A percentile compares a stretch with the other conserved stretches of the same genome.
These are phyloP conservation scores for Drosophila villosipedis DNA, from an alignment of 2,888 invertebrate genomes.

Conservation along the genomic window DNA sequence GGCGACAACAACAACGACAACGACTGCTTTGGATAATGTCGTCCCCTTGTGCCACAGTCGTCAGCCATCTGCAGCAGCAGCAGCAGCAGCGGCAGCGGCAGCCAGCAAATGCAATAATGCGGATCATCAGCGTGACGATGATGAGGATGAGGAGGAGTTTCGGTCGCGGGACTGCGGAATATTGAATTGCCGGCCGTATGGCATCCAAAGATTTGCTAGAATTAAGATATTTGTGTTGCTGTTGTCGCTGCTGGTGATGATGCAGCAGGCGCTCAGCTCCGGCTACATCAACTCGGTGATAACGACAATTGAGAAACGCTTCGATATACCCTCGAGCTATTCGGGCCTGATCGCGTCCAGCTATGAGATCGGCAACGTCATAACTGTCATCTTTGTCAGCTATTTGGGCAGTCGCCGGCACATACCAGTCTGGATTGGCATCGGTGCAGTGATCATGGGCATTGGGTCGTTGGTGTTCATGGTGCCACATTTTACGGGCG, in stretches of 20 bases:
- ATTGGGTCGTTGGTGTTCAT: slow-evolving; percentile 96
- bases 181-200: slow-evolving; percentile 92
- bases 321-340: slow-evolving; percentile 96
- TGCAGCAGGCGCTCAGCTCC: slow-evolving; percentile 95
- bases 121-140: slow-evolving; percentile 77
- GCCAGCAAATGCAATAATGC: slow-evolving; percentile 83
- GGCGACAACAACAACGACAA: slow-evolving; percentile 2
- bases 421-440: slow-evolving; percentile 97
- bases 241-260: slow-evolving; percentile 94
- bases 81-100: slow-evolving; percentile 1
- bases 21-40: slow-evolving; percentile 51
- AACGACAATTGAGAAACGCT: slow-evolving; percentile 97
- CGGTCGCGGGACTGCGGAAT: slow-evolving; percentile 92
- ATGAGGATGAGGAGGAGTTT: slow-evolving; percentile 90
- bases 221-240: slow-evolving; percentile 97
- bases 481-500: slow-evolving; percentile 95
- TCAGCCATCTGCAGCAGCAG: slow-evolving; percentile 88
- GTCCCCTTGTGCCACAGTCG: slow-evolving; percentile 91
- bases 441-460: slow-evolving; percentile 96
- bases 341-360: slow-evolving; percentile 97
- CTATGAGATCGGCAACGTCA: slow-evolving; percentile 97
- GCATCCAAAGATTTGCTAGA: slow-evolving; percentile 94
- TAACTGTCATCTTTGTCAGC: slow-evolving; percentile 97
- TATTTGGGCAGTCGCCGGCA: slow-evolving; percentile 96
- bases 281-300: slow-evolving; percentile 98